A percentile compares a stretch with the other conserved stretches of the same genome.
phyloP scores from a whole-genome alignment of 2,797 vertebrate genomes.

The Catamblyrhynchus diadema region DNA sequence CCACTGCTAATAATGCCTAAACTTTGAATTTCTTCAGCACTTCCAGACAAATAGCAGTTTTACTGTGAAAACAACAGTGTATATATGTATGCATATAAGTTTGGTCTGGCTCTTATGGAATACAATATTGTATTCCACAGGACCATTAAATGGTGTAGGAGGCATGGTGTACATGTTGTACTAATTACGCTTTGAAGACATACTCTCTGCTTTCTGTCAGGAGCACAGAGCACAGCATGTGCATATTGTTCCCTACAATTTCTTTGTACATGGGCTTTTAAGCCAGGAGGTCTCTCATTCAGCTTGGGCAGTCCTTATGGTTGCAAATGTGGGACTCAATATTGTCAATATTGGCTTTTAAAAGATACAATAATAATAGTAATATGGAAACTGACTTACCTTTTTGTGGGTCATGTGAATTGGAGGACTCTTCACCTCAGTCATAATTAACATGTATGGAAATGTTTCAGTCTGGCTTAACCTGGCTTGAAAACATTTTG shows the following conservation, averaged over 20 bases:
- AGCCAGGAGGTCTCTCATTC: background rate
- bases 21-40: background rate
- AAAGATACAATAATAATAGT: background rate
- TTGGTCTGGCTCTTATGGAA: background rate
- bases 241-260: background rate
- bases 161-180: background rate
- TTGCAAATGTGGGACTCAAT: background rate
- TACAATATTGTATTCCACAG: background rate
- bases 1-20: background rate
- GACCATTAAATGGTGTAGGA: too few species aligned
- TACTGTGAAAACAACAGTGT: background rate
- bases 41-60: background rate
- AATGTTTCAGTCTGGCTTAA: background rate
- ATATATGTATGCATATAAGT: background rate
- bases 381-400: background rate
- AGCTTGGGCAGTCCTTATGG: background rate
- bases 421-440: background rate
- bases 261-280: background rate
- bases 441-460: rapidly evolving
- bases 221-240: background rate
- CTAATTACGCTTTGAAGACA: background rate
- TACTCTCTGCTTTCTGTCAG: background rate
- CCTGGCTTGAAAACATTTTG: background rate
- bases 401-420: background rate
- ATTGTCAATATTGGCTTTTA: background rate